A percentile compares a stretch with the other conserved stretches of the same genome.
These are phyloP conservation scores for Coluber constrictor DNA, from an alignment of 2,797 vertebrate genomes.

Conservation along the genomic window DNA sequence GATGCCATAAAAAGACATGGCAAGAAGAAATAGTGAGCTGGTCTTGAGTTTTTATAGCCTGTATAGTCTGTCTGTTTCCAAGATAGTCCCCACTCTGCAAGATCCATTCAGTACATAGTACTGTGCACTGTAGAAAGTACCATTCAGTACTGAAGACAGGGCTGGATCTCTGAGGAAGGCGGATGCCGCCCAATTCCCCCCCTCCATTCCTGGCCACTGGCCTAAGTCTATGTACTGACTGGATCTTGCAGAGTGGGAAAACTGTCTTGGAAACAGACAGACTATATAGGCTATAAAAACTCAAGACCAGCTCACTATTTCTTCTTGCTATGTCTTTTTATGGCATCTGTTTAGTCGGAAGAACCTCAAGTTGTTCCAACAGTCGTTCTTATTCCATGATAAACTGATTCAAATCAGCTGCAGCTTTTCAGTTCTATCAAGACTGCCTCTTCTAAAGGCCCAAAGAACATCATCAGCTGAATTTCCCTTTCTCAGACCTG, in stretches of 20 bases:
- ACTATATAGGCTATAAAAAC: background rate
- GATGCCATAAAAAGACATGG: background rate
- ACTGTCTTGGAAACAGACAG: background rate
- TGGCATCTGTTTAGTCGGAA: background rate
- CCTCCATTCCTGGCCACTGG: background rate
- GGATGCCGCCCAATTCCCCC: background rate
- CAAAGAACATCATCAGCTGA: slow-evolving; percentile 39
- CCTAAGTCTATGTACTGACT: background rate
- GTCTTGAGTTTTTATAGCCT: background rate
- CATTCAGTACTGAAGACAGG: background rate
- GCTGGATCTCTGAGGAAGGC: background rate
- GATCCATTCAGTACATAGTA: background rate
- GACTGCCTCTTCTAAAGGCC: slow-evolving; percentile 1
- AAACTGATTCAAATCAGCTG: background rate
- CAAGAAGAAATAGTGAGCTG: background rate
- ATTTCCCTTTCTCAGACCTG: background rate
- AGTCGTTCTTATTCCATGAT: too few species aligned
- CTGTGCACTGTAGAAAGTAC: too few species aligned
- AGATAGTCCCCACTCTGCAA: background rate
- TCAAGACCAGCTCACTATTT: background rate
- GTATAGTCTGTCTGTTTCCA: background rate
- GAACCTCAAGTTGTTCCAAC: background rate
- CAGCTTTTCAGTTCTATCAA: slow-evolving; percentile 14
- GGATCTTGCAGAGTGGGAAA: background rate
- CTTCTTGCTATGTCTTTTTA: background rate